phyloP scores from a whole-genome alignment of 2,888 invertebrate species.

The Leptinotarsa peninsularis region DNA sequence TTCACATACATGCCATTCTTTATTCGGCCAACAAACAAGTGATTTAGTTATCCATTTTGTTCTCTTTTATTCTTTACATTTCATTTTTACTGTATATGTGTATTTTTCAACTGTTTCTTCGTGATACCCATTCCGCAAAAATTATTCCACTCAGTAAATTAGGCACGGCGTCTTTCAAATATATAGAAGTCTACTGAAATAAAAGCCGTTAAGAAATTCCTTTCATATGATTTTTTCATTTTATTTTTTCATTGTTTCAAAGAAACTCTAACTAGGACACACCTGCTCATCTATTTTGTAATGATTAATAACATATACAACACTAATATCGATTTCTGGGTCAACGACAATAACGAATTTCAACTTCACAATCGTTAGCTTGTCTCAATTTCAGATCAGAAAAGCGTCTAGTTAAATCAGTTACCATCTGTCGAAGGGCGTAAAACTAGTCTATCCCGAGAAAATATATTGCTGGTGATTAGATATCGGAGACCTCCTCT shows the following conservation, averaged over 20 bases:
- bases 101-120: too few species aligned
- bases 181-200: too few species aligned
- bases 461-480: slow-evolving; percentile 35
- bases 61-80: too few species aligned
- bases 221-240: too few species aligned
- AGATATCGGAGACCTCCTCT: slow-evolving; percentile 36
- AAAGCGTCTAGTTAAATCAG: background rate
- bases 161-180: too few species aligned
- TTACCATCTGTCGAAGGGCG: slow-evolving; percentile 37
- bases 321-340: background rate
- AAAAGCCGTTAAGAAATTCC: too few species aligned
- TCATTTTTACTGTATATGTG: too few species aligned
- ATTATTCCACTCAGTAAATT: too few species aligned
- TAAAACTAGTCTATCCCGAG: slow-evolving; percentile 29
- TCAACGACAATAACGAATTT: background rate
- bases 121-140: too few species aligned
- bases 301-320: background rate
- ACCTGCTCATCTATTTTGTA: background rate
- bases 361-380: background rate
- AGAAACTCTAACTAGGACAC: background rate
- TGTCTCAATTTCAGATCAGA: background rate
- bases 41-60: too few species aligned
- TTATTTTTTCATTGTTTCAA: background rate
- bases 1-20: too few species aligned
- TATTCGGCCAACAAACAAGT: too few species aligned